Base-by-base conservation (phyloP, 2,888 invertebrate genomes). In the Brachypalpus laphriformis region DNA sequence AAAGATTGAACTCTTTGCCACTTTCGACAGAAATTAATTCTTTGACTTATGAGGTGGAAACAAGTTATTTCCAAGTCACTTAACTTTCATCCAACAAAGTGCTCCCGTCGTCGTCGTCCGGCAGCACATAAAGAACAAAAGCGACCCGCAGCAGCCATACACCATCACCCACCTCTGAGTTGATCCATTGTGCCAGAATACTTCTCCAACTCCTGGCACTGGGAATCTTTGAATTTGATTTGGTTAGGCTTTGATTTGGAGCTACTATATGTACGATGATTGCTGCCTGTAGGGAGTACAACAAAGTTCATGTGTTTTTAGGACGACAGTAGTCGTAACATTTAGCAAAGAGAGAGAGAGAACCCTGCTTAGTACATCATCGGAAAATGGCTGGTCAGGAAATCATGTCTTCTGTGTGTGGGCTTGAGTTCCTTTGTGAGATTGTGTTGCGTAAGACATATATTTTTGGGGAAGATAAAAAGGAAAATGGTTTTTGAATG, bases 31-130 rank as follows among this genome's bases (percentile, higher is more conserved):
- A 83, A 80, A 83, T 80, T 83, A 83, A 80, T 83, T 80, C 83
- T 83, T 80, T 83, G 83, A 83, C 83, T 83, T 83, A 83, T 83
- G 83, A 83, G 74, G 80, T 80, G 80, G 83, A 83, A 83, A 66
- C 74, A 74, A 74, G 68, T 83, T 83, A 83, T 70, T 83, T 83
- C 83, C 83, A 80, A 83, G 83, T 83, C 74, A 80, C 80, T 83
- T 80, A 83, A 83, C 83, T 83, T 83, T 83, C 83, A 83, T 83
- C 74, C 80, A 83, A 80, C 83, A 83, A 83, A 83, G 83, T 83
- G 83, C 80, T 80, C 76, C 83, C 72, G 5, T n/a, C n/a, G n/a
- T n/a, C n/a, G n/a, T n/a, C n/a, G 74, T 51, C 78, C 61, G 56
- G 68, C 83, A 74, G 63, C 72, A 63, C 54, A 83, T 80, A 68